Evolutionary conservation across 1,140 invertebrate species (phyloP).

Genomic region (Hesperophylax magnus): DNA sequence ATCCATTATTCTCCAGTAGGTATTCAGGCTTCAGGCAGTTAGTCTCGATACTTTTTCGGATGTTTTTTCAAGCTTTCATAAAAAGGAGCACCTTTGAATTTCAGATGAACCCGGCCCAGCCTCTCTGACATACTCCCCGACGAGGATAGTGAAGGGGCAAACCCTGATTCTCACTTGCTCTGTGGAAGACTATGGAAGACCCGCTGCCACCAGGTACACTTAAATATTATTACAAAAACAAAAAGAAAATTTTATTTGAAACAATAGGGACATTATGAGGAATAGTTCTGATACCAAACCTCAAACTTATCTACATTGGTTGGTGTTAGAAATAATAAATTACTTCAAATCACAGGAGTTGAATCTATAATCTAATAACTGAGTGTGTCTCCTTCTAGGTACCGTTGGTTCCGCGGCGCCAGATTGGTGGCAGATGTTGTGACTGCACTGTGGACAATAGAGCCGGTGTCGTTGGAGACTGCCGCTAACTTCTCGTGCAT

Average conservation of each 20-base stretch:
- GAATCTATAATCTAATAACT: no score
- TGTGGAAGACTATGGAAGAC: constrained; percentile 85
- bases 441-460: constrained; percentile 81
- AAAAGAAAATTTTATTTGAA: no score
- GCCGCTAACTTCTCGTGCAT: constrained; percentile 90
- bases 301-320: no score
- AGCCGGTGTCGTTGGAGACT: constrained; percentile 85
- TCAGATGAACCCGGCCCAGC: constrained; percentile 82
- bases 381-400: constrained; percentile 65
- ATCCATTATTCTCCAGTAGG: no score
- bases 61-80: no score
- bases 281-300: no score
- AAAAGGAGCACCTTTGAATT: constrained; percentile 2
- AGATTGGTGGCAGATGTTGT: constrained; percentile 81
- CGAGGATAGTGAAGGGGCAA: constrained; percentile 83
- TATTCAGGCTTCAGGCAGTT: no score
- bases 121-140: constrained; percentile 78
- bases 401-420: constrained; percentile 84
- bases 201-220: constrained; percentile 74
- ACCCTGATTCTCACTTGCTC: constrained; percentile 84
- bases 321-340: no score
- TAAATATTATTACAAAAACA: neutral
- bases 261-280: no score
- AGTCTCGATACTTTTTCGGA: no score
- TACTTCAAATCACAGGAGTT: no score